A percentile compares a stretch with the other conserved stretches of the same genome.
phyloP scores from a whole-genome alignment of 1,140 invertebrate genomes.

The Lordiphosa clarofinis region DNA sequence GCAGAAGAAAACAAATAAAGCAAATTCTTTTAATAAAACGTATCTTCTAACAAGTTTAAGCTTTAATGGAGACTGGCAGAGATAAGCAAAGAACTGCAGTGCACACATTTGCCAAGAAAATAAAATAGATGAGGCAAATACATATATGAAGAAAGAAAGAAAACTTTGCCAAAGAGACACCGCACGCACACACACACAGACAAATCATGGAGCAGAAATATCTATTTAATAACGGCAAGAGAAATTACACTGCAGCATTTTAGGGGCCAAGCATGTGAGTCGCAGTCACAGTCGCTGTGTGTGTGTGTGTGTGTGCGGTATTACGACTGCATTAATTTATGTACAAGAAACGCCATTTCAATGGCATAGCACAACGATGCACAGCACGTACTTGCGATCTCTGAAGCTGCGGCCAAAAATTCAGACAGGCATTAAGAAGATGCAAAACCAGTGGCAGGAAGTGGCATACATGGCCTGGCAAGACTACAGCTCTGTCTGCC shows the following conservation, averaged over 20 bases:
- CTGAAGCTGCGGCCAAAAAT: slow-evolving; percentile 39
- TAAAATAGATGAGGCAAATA: slow-evolving; percentile 3
- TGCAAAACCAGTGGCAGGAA: slow-evolving; percentile 59
- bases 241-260: slow-evolving; percentile 73
- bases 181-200: slow-evolving; percentile 15
- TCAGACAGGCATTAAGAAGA: slow-evolving; percentile 57
- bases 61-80: slow-evolving; percentile 35
- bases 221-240: slow-evolving; percentile 73
- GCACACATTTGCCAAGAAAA: slow-evolving; percentile 60
- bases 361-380: slow-evolving; percentile 33
- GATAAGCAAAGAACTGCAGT: slow-evolving; percentile 64
- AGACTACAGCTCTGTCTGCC: slow-evolving; percentile 17
- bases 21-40: slow-evolving; percentile 1
- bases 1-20: slow-evolving; percentile 1
- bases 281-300: slow-evolving; percentile 20
- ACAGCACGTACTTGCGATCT: slow-evolving; percentile 49
- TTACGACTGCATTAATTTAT: slow-evolving; percentile 73
- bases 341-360: slow-evolving; percentile 51
- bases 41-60: not conserved
- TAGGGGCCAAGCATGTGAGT: slow-evolving; percentile 24
- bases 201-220: slow-evolving; percentile 60
- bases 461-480: slow-evolving; percentile 23
- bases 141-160: slow-evolving; percentile 35
- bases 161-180: slow-evolving; percentile 42
- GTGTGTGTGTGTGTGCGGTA: slow-evolving; percentile 44